These are phyloP conservation scores for Achatina immaculata DNA, from an alignment of 1,140 invertebrate species.

Conservation along the genomic window DNA sequence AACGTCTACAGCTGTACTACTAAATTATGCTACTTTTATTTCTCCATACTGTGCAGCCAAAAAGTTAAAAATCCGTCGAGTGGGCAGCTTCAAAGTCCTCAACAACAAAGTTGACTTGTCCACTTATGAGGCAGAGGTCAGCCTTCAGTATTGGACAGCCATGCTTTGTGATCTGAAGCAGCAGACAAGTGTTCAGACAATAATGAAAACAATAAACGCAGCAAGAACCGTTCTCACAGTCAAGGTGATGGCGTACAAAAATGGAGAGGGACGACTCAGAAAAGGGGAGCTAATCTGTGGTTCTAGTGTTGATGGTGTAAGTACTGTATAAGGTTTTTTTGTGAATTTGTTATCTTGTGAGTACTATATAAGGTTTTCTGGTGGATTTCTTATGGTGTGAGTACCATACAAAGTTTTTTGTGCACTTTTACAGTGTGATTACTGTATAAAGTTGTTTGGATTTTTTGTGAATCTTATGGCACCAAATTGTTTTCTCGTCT, in stretches of 20 bases:
- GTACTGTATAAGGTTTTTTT: slow-evolving; percentile 31
- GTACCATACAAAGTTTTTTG: no score
- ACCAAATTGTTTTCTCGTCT: no score
- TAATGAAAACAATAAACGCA: slow-evolving; percentile 67
- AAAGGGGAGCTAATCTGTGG: slow-evolving; percentile 67
- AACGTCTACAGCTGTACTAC: no score
- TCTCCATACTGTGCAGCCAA: slow-evolving; percentile 57
- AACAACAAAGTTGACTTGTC: slow-evolving; percentile 71
- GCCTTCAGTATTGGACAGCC: slow-evolving; percentile 64
- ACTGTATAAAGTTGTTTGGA: no score
- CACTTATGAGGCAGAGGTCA: slow-evolving; percentile 66
- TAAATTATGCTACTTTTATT: no score
- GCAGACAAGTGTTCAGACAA: slow-evolving; percentile 61
- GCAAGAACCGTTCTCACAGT: slow-evolving; percentile 61
- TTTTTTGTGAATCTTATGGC: no score
- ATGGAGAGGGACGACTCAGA: slow-evolving; percentile 68
- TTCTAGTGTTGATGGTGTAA: slow-evolving; percentile 69
- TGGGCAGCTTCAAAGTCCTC: slow-evolving; percentile 68
- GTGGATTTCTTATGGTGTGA: no score
- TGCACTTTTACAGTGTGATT: no score
- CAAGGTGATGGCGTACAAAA: slow-evolving; percentile 70
- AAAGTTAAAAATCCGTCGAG: slow-evolving; percentile 58
- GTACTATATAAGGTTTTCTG: no score
- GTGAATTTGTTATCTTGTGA: no score
- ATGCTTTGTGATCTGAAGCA: slow-evolving; percentile 59